Evolutionary conservation across 1,140 invertebrate genomes (phyloP), one percentile per base, ranked within the genome.

Genomic region (Cydia fagiglandana): DNA sequence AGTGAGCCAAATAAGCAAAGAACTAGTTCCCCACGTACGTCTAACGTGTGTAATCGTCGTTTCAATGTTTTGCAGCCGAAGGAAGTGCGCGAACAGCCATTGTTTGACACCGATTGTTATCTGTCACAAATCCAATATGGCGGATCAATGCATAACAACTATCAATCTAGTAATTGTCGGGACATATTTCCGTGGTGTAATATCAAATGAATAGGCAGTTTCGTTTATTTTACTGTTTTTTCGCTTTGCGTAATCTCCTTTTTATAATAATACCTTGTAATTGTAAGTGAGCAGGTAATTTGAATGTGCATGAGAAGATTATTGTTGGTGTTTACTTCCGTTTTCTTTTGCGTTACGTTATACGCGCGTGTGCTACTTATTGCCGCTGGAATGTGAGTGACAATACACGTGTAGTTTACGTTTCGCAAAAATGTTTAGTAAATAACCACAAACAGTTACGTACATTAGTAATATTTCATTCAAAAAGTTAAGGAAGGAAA

Each of bases 21-120:
- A 68, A 38, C 30, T 68, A 9, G 30, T 68, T 68, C 64, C 13
- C 15, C 47, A 50, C 28, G 64, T 17, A 17, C 53, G 30, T n/a
- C 12, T 68, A 34, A 68, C 30, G 64, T 68, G 64, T 68, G 28
- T 38, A 68, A 68, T 68, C 64, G 34, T 30, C 34, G 64, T 28
- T 66, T 4, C 20, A 34, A 68, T 68, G 64, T 68, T 68, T 68
- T 68, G 30, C 7, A 38, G 64, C 30, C 64, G 4, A 68, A 34
- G 64, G 64, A 68, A 68, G 64, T 34, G 12, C 20, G 64, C 34
- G 5, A 68, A 68, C 64, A 68, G 64, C 64, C 64, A 68, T 68
- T 68, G 64, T 68, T 38, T 68, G 64, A 15, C 64, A 38, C 7
- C 30, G 28, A 68, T 68, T 68, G 64, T 68, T 56, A 56, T 56